phyloP scores from a whole-genome alignment of 2,888 invertebrate genomes.

The Idaea dimidiata region DNA sequence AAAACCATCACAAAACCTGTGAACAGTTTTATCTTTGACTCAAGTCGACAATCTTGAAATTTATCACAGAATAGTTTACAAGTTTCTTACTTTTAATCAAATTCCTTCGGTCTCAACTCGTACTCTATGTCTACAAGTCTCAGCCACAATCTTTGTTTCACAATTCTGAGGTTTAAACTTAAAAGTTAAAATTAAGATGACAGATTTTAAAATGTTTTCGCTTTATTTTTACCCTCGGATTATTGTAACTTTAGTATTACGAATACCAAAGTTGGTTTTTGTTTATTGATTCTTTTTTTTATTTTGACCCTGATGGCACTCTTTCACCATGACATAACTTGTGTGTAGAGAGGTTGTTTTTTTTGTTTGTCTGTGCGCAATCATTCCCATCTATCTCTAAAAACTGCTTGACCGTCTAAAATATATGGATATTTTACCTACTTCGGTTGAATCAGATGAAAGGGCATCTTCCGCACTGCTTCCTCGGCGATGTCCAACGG shows the following conservation, averaged over 20 bases:
- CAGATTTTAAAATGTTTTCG: not conserved
- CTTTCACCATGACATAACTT: no score
- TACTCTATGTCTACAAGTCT: no score
- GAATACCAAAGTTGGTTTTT: not conserved
- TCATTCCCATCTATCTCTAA: no score
- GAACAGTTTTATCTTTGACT: conserved; percentile 23
- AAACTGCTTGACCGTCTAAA: no score
- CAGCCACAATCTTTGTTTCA: not conserved
- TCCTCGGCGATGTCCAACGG: conserved; percentile 71
- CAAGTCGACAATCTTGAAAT: not conserved
- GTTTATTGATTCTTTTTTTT: not conserved
- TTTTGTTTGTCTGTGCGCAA: no score
- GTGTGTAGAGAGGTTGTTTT: no score
- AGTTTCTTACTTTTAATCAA: not conserved
- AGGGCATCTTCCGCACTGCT: conserved; percentile 72
- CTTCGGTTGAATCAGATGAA: conserved; percentile 73
- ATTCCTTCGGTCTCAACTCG: not conserved
- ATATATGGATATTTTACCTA: conserved; percentile 39
- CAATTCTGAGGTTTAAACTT: not conserved
- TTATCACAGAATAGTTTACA: not conserved
- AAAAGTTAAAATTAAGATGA: not conserved
- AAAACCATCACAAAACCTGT: not conserved
- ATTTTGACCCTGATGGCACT: no score
- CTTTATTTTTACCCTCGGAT: not conserved
- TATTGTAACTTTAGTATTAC: not conserved